These are phyloP conservation scores for Amaurobius ferox DNA, from an alignment of 2,888 invertebrate genomes.

Conservation along the genomic window DNA sequence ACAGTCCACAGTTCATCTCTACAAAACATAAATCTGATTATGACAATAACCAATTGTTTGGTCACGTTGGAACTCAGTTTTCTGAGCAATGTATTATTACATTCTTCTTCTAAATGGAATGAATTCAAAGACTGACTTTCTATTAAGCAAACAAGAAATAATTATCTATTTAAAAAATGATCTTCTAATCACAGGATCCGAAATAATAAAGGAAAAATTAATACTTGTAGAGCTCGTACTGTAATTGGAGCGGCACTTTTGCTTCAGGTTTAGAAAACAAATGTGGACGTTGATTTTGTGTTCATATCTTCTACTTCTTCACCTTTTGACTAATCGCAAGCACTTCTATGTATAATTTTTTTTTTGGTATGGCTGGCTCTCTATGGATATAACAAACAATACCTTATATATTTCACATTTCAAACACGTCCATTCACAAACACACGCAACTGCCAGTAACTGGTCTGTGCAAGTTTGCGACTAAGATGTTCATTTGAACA, in stretches of 20 bases:
- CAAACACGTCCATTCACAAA: background rate
- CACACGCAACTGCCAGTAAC: background rate
- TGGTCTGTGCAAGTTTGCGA: background rate
- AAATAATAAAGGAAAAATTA: background rate
- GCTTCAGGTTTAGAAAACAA: slow-evolving; percentile 3
- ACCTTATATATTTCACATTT: background rate
- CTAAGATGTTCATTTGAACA: background rate
- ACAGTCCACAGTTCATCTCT: no score
- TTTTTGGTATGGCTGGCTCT: background rate
- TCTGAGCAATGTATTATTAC: no score
- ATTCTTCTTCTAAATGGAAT: no score
- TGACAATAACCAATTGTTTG: no score
- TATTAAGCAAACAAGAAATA: background rate
- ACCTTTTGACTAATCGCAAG: background rate
- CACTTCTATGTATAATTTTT: slow-evolving; percentile 9
- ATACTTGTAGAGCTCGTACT: background rate
- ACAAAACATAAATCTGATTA: no score
- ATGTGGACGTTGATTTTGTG: background rate
- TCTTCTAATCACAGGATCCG: background rate
- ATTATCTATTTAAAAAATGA: background rate
- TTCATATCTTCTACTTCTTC: slow-evolving; percentile 4
- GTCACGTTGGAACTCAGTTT: no score
- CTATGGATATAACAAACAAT: slow-evolving; percentile 14
- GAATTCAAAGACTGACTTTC: background rate
- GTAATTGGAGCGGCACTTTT: slow-evolving; percentile 9